Evolutionary conservation across 2,113 vertebrate genomes (phyloP), one percentile per base, ranked within the genome.

Genomic region (Erythrocercus mccallii): DNA sequence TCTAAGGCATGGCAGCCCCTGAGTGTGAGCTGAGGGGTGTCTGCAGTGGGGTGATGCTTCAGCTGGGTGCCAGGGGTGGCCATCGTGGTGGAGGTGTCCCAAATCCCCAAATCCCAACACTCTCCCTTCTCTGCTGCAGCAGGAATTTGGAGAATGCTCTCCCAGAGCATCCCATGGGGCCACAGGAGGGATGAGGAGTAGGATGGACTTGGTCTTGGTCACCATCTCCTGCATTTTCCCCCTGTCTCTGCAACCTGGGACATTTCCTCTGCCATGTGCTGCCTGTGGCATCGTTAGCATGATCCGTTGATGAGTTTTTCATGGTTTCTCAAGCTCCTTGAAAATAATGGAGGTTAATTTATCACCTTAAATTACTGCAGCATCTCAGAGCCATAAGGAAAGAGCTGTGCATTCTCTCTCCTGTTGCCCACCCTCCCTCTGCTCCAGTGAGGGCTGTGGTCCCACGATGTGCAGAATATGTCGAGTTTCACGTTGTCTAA

Each of bases 301-400:
- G 53, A 84, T 65, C 44, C 70, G 73, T 42, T 85, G 70, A 81
- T 31, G 70, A 87, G 40, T 22, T 10, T 89, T 80, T 35, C 37
- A 9, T 27, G 57, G 33, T 28, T 91, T 57, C 50, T 58, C 66
- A 58, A 62, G 33, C 62, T 79, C 82, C 92, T 70, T 81, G 83
- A 70, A 80, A 91, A 65, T 48, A 37, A 84, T 47, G 68, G 83
- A 62, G 50, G 69, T 77, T 90, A 88, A 96, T 97, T 95, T 87
- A 86, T 95, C 93, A 87, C 61, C 69, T 88, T 70, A 91, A 96
- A 95, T 89, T 84, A 87, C 85, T 89, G 81, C 92, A 86, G 76
- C 57, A 33, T 80, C 87, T 94, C 76, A 76, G 88, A 94, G 77
- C 66, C 77, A 16, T 40, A 25, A 93, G 90, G 44, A 64, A 94